Conservation (phyloP, 2,113 vertebrate genomes). For the Tupaia tana region DNA sequence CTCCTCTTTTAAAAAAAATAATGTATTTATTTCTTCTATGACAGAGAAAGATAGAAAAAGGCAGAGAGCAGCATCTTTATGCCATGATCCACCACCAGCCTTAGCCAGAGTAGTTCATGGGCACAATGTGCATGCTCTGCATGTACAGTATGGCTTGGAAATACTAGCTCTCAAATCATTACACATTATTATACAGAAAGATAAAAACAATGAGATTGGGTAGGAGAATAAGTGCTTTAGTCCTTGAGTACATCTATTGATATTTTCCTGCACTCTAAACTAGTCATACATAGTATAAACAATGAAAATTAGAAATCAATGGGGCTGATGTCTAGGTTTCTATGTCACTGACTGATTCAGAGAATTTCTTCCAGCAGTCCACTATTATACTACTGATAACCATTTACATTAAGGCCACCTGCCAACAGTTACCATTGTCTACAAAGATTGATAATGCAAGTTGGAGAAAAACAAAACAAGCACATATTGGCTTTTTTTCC, state of each 20-base stretch:
- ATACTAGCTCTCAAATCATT: neutral
- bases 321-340: constrained; percentile 66
- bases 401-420: constrained; percentile 57
- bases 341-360: constrained; percentile 42
- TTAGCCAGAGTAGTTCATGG: too few relatives aligned
- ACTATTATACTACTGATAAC: constrained; percentile 63
- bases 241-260: too few relatives aligned
- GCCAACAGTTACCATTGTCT: neutral
- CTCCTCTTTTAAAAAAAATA: neutral
- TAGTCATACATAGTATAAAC: too few relatives aligned
- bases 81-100: too few relatives aligned
- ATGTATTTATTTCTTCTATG: too few relatives aligned
- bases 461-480: neutral
- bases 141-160: too few relatives aligned
- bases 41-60: too few relatives aligned
- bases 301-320: neutral
- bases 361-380: constrained; percentile 74
- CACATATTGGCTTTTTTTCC: neutral
- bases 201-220: too few relatives aligned
- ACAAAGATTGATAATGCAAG: neutral
- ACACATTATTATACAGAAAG: neutral
- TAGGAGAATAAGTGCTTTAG: too few relatives aligned
- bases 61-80: too few relatives aligned
- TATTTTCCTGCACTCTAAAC: too few relatives aligned
- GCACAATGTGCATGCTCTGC: too few relatives aligned